A percentile compares a stretch with the other conserved stretches of the same genome.
Evolutionary conservation across 2,888 invertebrate species (phyloP).

Genomic region (Pyrochroa serraticornis): DNA sequence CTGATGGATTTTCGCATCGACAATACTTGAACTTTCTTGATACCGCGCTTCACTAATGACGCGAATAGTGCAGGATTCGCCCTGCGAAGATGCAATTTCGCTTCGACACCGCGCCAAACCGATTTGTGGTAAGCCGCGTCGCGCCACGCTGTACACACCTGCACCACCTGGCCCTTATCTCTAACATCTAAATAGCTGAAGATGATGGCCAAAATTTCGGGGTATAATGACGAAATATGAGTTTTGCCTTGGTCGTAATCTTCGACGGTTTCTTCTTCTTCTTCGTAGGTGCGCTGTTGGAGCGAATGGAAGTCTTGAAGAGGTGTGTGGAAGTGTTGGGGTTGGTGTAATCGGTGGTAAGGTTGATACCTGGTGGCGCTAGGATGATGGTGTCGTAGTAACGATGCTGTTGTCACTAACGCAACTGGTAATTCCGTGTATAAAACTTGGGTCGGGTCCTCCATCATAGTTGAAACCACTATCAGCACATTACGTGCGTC

Average conservation of each 20-base stretch:
- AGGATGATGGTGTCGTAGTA: constrained; percentile 61
- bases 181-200: constrained; percentile 87
- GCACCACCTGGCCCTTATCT: constrained; percentile 89
- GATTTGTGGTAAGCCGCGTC: constrained; percentile 92
- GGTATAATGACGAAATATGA: constrained; percentile 88
- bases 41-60: constrained; percentile 85
- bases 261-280: constrained; percentile 36
- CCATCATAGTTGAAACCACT: constrained; percentile 57
- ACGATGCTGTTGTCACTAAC: constrained; percentile 60
- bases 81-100: constrained; percentile 83
- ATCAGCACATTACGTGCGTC: constrained; percentile 59
- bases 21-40: constrained; percentile 86
- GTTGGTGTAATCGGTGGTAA: constrained; percentile 72
- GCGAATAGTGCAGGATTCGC: constrained; percentile 85
- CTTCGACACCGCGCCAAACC: constrained; percentile 94
- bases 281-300: constrained; percentile 35
- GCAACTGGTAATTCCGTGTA: constrained; percentile 66
- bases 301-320: constrained; percentile 52
- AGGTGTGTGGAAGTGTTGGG: constrained; percentile 61
- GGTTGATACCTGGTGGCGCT: constrained; percentile 62
- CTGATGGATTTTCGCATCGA: constrained; percentile 81
- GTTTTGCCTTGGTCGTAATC: constrained; percentile 60
- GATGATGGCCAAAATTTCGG: constrained; percentile 90
- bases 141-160: constrained; percentile 88
- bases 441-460: constrained; percentile 63